Evolutionary conservation across 2,797 vertebrate genomes (phyloP).

Genomic region (Microctenopoma stevenorrisi): DNA sequence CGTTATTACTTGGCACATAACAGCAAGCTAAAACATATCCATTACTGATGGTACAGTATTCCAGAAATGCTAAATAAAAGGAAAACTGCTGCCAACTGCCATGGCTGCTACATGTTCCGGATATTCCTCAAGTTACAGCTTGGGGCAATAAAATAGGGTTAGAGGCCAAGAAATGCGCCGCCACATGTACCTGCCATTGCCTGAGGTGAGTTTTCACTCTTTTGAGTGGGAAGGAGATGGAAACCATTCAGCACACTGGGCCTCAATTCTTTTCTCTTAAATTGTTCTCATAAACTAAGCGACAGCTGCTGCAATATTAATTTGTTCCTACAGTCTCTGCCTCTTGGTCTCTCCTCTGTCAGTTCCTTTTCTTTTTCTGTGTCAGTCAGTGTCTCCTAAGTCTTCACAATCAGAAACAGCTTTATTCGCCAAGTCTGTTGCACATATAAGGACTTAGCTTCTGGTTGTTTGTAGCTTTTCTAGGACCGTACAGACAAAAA

Average conservation of each 20-base stretch:
- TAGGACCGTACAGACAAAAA: too few relatives aligned
- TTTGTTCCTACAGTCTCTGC: slow-evolving; percentile 34
- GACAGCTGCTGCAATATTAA: slow-evolving; percentile 41
- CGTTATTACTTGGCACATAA: not conserved
- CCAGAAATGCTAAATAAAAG: not conserved
- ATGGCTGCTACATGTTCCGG: slow-evolving; percentile 45
- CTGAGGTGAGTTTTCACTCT: slow-evolving; percentile 59
- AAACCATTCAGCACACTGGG: slow-evolving; percentile 61
- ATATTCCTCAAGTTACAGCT: slow-evolving; percentile 72
- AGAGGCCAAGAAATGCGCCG: slow-evolving; percentile 68
- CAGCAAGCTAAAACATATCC: slow-evolving; percentile 1
- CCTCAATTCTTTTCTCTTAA: slow-evolving; percentile 44
- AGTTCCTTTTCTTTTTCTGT: slow-evolving; percentile 10
- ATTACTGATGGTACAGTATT: slow-evolving; percentile 5
- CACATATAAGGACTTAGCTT: too few relatives aligned
- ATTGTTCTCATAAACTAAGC: slow-evolving; percentile 48
- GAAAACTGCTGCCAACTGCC: not conserved
- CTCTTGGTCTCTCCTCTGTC: slow-evolving; percentile 11
- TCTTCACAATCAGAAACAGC: not conserved
- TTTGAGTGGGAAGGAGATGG: slow-evolving; percentile 45
- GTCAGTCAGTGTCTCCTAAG: not conserved
- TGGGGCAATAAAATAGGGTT: slow-evolving; percentile 64
- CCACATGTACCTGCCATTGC: slow-evolving; percentile 68
- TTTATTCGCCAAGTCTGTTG: too few relatives aligned
- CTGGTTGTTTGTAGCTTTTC: too few relatives aligned